Evolutionary conservation across 2,113 vertebrate genomes (phyloP).

Genomic region (Nansenia antarctica): DNA sequence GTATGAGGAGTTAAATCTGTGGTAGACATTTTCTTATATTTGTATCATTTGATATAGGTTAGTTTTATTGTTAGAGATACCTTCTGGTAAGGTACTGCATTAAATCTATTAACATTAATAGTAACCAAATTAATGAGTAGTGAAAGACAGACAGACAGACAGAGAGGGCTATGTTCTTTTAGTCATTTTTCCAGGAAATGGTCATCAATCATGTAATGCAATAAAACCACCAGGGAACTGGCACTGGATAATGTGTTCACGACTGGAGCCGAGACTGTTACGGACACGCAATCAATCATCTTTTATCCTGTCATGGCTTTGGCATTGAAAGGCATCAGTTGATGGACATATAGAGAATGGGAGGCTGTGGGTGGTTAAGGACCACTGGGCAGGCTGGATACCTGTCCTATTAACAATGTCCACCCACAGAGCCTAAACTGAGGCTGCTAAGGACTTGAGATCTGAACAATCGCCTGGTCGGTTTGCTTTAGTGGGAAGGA

Average conservation of each 20-base stretch:
- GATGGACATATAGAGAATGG: background rate
- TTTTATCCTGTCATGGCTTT: background rate
- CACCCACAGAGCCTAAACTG: conserved; percentile 16
- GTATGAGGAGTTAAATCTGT: conserved; percentile 55
- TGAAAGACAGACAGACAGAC: conserved; percentile 43
- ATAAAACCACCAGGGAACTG: conserved; percentile 16
- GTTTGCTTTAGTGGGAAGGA: conserved; percentile 49
- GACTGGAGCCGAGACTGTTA: conserved; percentile 1
- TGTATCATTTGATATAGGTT: conserved; percentile 36
- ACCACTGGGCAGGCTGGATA: conserved; percentile 38
- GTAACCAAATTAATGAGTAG: conserved; percentile 29
- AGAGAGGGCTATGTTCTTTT: background rate
- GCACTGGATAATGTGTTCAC: conserved; percentile 26
- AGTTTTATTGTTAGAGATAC: conserved; percentile 37
- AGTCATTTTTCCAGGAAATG: background rate
- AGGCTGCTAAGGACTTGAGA: conserved; percentile 17
- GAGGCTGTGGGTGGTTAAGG: conserved; percentile 2
- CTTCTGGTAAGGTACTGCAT: conserved; percentile 70
- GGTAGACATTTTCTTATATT: conserved; percentile 49
- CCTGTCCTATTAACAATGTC: conserved; percentile 11
- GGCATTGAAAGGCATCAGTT: background rate
- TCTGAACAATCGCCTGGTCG: background rate
- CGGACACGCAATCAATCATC: conserved; percentile 16
- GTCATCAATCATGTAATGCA: conserved; percentile 5
- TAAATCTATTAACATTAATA: conserved; percentile 38